Conservation (phyloP, 2,888 invertebrate species). For the Pegoplata infirma region DNA sequence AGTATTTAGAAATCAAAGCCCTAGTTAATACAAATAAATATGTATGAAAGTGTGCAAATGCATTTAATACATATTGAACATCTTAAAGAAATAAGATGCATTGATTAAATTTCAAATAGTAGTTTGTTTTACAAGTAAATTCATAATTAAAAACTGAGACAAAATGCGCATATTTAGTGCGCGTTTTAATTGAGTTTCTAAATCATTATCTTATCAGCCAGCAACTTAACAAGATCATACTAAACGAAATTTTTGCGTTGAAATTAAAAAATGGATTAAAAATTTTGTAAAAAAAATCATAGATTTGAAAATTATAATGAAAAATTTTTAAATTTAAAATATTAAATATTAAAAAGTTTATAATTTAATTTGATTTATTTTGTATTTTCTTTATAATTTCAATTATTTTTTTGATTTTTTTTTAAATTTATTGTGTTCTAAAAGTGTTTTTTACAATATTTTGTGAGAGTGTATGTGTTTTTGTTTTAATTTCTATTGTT, state of each 20-base stretch:
- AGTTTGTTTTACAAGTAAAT: slow-evolving; percentile 29
- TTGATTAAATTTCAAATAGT: slow-evolving; percentile 58
- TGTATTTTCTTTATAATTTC: too few species aligned
- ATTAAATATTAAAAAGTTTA: neutral
- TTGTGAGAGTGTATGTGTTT: neutral
- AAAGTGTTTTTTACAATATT: neutral
- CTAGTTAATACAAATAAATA: neutral
- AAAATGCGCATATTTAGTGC: slow-evolving; percentile 73
- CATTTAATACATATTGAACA: neutral
- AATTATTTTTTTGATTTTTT: neutral
- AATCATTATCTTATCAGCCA: slow-evolving; percentile 75
- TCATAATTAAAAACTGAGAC: slow-evolving; percentile 48
- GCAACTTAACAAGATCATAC: slow-evolving; percentile 57
- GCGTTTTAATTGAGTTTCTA: slow-evolving; percentile 70
- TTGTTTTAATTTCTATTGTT: slow-evolving; percentile 64
- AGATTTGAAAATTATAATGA: neutral
- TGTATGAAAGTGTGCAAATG: neutral
- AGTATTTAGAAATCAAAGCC: neutral
- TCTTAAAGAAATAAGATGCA: slow-evolving; percentile 43
- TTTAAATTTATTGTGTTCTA: neutral
- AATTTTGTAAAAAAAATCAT: slow-evolving; percentile 3
- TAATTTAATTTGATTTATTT: too few species aligned
- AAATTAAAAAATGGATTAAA: too few species aligned
- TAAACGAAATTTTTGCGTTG: slow-evolving; percentile 10
- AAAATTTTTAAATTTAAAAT: neutral